Evolutionary conservation across 2,797 vertebrate genomes (phyloP).

Genomic region (Alfaro cultratus): DNA sequence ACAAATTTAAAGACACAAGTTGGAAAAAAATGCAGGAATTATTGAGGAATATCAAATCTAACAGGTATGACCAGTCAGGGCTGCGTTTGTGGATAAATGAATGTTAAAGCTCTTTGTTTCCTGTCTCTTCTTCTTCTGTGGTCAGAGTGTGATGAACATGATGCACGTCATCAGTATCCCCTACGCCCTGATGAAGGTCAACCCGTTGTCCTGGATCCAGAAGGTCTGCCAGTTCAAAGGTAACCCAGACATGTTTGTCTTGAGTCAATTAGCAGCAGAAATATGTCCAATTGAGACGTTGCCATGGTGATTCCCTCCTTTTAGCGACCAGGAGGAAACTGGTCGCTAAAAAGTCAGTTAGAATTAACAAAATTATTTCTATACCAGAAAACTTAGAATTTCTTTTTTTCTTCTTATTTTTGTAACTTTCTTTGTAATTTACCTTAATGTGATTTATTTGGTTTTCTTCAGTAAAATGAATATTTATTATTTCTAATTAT

Average conservation of each 20-base stretch:
- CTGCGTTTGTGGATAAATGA: neutral
- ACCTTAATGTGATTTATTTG: too few relatives aligned
- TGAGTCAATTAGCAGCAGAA: neutral
- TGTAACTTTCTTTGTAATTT: too few relatives aligned
- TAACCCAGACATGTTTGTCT: slow-evolving; percentile 43
- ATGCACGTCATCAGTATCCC: slow-evolving; percentile 98
- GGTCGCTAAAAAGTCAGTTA: neutral
- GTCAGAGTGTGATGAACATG: slow-evolving; percentile 99
- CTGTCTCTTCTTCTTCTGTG: neutral
- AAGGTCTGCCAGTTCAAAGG: slow-evolving; percentile 98
- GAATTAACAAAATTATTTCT: too few relatives aligned
- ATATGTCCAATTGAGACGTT: neutral
- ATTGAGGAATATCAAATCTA: neutral
- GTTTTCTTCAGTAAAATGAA: too few relatives aligned
- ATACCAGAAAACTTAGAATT: too few relatives aligned
- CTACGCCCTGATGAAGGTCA: slow-evolving; percentile 98
- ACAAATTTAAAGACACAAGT: neutral
- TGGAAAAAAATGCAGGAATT: neutral
- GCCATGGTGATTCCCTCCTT: neutral
- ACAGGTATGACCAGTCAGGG: neutral
- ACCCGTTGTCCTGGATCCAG: slow-evolving; percentile 97
- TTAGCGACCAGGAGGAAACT: neutral
- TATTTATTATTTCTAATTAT: too few relatives aligned
- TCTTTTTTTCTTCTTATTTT: too few relatives aligned
- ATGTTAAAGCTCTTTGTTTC: neutral